Evolutionary conservation across 2,888 invertebrate species (phyloP).

Genomic region (Noctua janthina): DNA sequence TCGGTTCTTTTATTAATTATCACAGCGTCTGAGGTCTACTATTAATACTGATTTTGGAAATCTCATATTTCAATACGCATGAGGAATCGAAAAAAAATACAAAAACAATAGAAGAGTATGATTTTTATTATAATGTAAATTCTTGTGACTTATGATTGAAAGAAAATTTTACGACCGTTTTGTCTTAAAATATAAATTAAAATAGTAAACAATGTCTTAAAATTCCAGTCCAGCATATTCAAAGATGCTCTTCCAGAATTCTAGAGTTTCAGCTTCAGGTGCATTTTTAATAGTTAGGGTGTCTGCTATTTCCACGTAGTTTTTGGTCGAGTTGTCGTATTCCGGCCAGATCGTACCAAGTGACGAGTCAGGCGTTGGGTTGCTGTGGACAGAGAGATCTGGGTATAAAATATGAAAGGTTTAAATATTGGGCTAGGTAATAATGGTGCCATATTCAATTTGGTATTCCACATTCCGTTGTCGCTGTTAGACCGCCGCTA

Average conservation of each 20-base stretch:
- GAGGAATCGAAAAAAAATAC: not conserved
- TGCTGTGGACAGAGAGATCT: conserved; percentile 70
- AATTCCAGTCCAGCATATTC: conserved; percentile 59
- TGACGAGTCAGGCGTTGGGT: conserved; percentile 78
- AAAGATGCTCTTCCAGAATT: conserved; percentile 76
- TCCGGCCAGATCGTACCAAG: conserved; percentile 77
- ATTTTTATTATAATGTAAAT: too few relatives aligned
- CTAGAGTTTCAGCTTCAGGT: conserved; percentile 65
- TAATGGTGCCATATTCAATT: not conserved
- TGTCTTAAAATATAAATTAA: not conserved
- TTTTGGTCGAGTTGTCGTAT: conserved; percentile 68
- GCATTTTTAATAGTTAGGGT: conserved; percentile 64
- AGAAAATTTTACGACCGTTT: not conserved
- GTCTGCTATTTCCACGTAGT: conserved; percentile 78
- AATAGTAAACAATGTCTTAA: conserved; percentile 25
- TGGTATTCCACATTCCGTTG: not conserved
- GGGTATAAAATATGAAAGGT: not conserved
- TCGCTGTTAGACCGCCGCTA: not conserved
- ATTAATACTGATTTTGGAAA: not conserved
- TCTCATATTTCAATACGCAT: not conserved
- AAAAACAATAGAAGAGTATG: too few relatives aligned
- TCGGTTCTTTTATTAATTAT: not conserved
- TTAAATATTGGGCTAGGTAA: not conserved
- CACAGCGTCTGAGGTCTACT: not conserved
- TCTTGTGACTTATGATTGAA: not conserved